Base-by-base conservation (phyloP, 35 echinoderm and acorn worm species). In the Anneissia japonica region DNA sequence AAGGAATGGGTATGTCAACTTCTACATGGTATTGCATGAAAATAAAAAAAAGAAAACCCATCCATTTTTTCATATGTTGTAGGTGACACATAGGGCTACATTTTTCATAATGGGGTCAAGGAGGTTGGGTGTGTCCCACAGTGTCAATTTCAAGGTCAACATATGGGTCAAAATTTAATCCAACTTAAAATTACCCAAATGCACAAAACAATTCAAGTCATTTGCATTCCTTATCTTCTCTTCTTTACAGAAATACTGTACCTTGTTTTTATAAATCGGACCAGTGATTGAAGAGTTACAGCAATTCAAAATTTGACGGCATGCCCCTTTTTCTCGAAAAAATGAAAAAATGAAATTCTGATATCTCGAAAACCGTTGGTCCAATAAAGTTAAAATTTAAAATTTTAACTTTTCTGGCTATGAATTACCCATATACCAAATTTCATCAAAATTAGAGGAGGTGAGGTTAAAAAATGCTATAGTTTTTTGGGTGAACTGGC, bases 371-470 rank as follows among this genome's bases (percentile, higher is more conserved):
- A 82, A 37, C 80, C 36, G 6, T 82, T 39, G 21, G 31, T 82
- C 80, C 38, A 0, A 82, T 82, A 28, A 32, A 38, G 80, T 23
- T 82, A 39, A 82, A 82, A 81, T 81, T 81, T 81, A 21, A 38
- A 81, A 82, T 82, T 82, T 82, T 17, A 82, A 39, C 80, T 82
- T 3, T 82, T 43, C 45, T 39, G 45, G 16, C 80, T 0, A 39
- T 13, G 3, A 77, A n/a, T 77, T 16, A n/a, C 76, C 76, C 32
- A 17, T 82, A 82, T 39, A 37, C 80, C 80, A 82, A 82, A 0
- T 82, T 36, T 82, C 38, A 82, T 82, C 80, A 82, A 82, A 39
- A 39, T 11, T 82, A 39, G 45, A 82, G 80, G 45, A 39, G 80
- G 80, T 82, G 35, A 82, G 5, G 6, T 72, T n/a, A n/a, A n/a